Base-by-base conservation (phyloP, 1,140 invertebrate genomes). In the Pseudomyrmex sp. region DNA sequence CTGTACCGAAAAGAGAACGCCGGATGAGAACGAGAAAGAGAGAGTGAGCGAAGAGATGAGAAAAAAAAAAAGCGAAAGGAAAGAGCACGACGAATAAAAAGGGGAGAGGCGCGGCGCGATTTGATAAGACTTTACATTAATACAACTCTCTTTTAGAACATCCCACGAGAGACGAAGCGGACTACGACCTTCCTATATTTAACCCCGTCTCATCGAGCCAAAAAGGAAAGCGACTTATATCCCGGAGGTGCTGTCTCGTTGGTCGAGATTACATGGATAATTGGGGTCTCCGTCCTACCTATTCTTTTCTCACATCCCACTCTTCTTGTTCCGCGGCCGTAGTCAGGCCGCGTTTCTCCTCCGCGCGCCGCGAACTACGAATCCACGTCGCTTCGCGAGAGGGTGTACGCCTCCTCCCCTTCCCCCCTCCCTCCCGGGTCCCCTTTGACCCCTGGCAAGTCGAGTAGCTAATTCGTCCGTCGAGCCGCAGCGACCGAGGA, bases 261-360 rank as follows among this genome's bases (percentile, higher is more conserved):
- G 72, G 54, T 74, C 23, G 50, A 85, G 85, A 87, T 89, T 89
- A 89, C 82, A 89, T 80, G 82, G 88, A 89, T 89, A 89, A 89
- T 89, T 89, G 88, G 73, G 82, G 54, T 87, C 88, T 89, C 82
- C 66, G 77, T 89, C 5, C 84, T 76, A 79, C 66, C 18, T 52
- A 77, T 86, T 89, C 82, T 89, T 86, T 86, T 82, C 69, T 26
- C 26, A 61, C 46, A 56, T 77, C 26, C 26, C 58, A 10, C 52
- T 23, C 26, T 15, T 61, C 35, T 52, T 66, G 35, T 35, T 35
- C 35, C 1, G 35, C 35, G 35, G 35, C 5, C 48, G 48, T 59
- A 9, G 56, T 66, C 54, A 56, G n/a, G 20, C 61, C 74, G 62
- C 74, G 62, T 13, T 46, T 66, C 46, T 9, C 50, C 18, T 54